Evolutionary conservation across 2,888 invertebrate genomes (phyloP).

Genomic region (Cheilosia impressa): DNA sequence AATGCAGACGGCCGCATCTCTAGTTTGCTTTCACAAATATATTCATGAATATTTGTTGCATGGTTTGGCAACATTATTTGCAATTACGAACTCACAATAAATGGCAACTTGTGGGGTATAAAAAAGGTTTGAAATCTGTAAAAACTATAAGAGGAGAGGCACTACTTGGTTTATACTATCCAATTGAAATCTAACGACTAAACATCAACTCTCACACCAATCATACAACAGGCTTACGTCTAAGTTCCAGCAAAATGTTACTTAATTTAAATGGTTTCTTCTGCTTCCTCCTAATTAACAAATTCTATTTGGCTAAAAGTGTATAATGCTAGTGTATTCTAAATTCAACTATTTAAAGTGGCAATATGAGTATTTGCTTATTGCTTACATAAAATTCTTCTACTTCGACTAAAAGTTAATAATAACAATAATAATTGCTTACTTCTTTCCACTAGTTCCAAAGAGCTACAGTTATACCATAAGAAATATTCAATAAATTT

Average conservation of each 20-base stretch:
- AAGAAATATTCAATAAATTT: slow-evolving; percentile 11
- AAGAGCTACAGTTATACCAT: not conserved
- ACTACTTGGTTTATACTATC: not conserved
- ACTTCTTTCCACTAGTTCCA: not conserved
- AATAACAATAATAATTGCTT: slow-evolving; percentile 26
- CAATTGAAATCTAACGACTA: not conserved
- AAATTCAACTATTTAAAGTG: slow-evolving; percentile 10
- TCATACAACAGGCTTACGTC: not conserved
- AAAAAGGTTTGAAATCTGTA: no score
- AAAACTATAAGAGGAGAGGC: no score
- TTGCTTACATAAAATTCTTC: slow-evolving; percentile 30
- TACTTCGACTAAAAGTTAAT: slow-evolving; percentile 30
- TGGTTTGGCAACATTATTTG: no score
- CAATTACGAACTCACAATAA: no score
- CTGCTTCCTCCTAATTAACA: not conserved
- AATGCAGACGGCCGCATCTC: no score
- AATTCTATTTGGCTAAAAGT: slow-evolving; percentile 21
- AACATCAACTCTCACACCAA: not conserved
- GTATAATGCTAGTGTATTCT: slow-evolving; percentile 25
- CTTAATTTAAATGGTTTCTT: not conserved
- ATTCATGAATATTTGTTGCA: no score
- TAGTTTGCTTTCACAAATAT: no score
- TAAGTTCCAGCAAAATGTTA: not conserved
- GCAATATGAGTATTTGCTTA: slow-evolving; percentile 46
- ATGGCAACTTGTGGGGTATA: no score